Conservation (phyloP, 2,888 invertebrate species). For the Drosophila borealis region DNA sequence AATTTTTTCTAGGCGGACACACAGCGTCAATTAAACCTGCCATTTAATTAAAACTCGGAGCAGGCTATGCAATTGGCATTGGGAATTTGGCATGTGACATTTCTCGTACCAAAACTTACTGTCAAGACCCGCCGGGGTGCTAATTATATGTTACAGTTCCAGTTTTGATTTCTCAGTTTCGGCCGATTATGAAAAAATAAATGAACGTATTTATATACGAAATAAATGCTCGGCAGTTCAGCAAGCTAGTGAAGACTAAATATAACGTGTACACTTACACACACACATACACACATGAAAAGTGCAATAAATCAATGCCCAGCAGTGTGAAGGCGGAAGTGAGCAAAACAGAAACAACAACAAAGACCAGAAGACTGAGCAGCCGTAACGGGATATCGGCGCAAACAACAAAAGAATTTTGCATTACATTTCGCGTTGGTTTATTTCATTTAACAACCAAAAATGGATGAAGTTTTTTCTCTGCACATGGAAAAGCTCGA, state of each 20-base stretch:
- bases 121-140: slow-evolving; percentile 39
- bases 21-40: slow-evolving; percentile 32
- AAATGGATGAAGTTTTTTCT: slow-evolving; percentile 84
- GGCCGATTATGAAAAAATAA: neutral
- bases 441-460: slow-evolving; percentile 39
- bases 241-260: slow-evolving; percentile 36
- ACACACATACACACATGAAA: slow-evolving; percentile 29
- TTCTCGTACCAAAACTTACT: slow-evolving; percentile 27
- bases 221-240: slow-evolving; percentile 26
- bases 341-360: slow-evolving; percentile 40
- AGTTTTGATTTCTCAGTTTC: slow-evolving; percentile 22
- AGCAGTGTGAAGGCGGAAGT: slow-evolving; percentile 58
- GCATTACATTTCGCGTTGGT: slow-evolving; percentile 39
- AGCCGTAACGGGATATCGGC: slow-evolving; percentile 37
- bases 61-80: slow-evolving; percentile 27
- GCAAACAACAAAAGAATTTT: slow-evolving; percentile 15
- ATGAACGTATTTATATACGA: neutral
- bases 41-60: slow-evolving; percentile 31
- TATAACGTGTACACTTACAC: slow-evolving; percentile 29
- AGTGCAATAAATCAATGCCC: slow-evolving; percentile 73
- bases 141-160: slow-evolving; percentile 54
- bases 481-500: slow-evolving; percentile 83
- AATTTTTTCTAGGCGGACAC: slow-evolving; percentile 31
- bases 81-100: slow-evolving; percentile 59
- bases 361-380: slow-evolving; percentile 56